These are phyloP conservation scores for Prionace glauca DNA, from an alignment of 2,797 vertebrate species.

Conservation along the genomic window DNA sequence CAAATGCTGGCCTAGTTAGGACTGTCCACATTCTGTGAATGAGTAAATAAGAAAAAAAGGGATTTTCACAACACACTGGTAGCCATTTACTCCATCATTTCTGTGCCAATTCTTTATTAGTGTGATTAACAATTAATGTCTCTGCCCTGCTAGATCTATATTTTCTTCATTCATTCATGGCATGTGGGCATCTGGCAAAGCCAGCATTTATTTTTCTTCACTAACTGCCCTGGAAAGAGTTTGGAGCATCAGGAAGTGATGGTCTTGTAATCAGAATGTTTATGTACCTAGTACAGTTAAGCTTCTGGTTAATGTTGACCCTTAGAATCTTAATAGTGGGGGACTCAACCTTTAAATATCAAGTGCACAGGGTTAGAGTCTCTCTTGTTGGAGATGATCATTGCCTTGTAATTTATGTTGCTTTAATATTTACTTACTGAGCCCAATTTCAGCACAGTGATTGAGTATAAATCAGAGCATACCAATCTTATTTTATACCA, in stretches of 20 bases:
- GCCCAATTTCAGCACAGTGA: not conserved
- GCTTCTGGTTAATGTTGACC: not conserved
- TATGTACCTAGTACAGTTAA: not conserved
- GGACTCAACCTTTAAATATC: not conserved
- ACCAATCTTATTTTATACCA: not conserved
- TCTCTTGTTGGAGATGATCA: not conserved
- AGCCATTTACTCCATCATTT: not conserved
- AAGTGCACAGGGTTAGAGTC: not conserved
- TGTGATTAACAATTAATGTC: not conserved
- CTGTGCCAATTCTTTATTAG: not conserved
- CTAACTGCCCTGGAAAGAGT: not conserved
- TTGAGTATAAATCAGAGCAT: not conserved
- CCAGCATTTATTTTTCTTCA: not conserved
- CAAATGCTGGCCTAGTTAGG: not conserved
- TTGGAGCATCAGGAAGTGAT: not conserved
- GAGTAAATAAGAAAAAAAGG: not conserved
- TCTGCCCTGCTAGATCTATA: not conserved
- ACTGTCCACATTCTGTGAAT: not conserved
- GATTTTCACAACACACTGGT: not conserved
- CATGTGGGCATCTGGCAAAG: not conserved
- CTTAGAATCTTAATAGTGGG: not conserved
- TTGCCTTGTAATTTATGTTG: not conserved
- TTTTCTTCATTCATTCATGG: not conserved
- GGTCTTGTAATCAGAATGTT: not conserved
- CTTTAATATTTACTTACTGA: not conserved